A percentile compares a stretch with the other conserved stretches of the same genome.
These are phyloP conservation scores for Ernsta delagoae DNA, from an alignment of 2,888 invertebrate species.

Conservation along the genomic window DNA sequence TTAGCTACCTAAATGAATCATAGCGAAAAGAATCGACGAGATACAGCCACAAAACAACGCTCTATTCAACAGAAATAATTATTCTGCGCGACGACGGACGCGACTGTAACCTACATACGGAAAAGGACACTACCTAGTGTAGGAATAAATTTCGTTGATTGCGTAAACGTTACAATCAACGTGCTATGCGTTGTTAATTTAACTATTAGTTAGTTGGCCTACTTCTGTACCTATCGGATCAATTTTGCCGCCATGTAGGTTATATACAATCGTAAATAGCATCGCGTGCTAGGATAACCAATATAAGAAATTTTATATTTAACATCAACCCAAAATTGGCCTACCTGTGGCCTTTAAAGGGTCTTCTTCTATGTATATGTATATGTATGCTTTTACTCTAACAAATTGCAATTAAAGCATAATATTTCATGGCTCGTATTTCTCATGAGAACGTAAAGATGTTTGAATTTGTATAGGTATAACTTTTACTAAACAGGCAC, in stretches of 20 bases:
- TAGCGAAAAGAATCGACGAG: background rate
- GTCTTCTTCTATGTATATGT: no score
- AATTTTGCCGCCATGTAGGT: background rate
- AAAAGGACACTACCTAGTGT: constrained; percentile 55
- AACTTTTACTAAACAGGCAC: no score
- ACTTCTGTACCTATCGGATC: background rate
- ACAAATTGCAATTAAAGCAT: no score
- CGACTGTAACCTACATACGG: constrained; percentile 44
- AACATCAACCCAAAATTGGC: no score
- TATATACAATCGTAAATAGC: no score
- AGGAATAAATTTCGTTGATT: constrained; percentile 61
- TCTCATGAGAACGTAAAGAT: no score
- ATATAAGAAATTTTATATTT: no score
- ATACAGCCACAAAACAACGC: constrained; percentile 2
- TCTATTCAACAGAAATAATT: constrained; percentile 39
- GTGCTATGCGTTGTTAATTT: constrained; percentile 35
- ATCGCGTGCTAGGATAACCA: no score
- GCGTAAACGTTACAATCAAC: constrained; percentile 48
- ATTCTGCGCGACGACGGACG: constrained; percentile 51
- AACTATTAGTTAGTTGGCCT: constrained; percentile 23
- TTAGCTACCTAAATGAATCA: background rate
- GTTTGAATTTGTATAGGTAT: no score
- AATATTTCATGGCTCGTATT: no score
- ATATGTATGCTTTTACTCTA: no score
- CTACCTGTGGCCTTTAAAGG: no score